Percentiles rank a stretch among this genome's conserved stretches.
These are phyloP conservation scores for Labrus mixtus DNA, from an alignment of 2,113 vertebrate genomes.

Conservation along the genomic window DNA sequence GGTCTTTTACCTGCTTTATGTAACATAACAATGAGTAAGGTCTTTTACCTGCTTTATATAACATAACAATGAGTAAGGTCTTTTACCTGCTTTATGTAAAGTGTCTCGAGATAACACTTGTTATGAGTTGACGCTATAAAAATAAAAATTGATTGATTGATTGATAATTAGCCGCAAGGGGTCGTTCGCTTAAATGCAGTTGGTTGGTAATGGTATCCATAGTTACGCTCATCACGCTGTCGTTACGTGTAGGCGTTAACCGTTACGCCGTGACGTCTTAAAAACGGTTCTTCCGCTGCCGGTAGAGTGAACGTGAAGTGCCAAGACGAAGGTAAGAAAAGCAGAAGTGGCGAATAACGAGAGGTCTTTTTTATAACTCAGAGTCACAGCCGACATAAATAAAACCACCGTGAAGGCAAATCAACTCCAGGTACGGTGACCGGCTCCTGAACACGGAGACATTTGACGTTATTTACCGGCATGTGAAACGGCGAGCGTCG, in stretches of 20 bases:
- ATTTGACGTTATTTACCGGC: background rate
- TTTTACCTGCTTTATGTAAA: too few relatives aligned
- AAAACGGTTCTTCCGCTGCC: slow-evolving; percentile 61
- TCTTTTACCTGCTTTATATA: too few relatives aligned
- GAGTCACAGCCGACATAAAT: background rate
- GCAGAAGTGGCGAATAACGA: slow-evolving; percentile 53
- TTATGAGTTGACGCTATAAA: too few relatives aligned
- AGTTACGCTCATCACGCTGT: background rate
- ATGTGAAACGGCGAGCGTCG: slow-evolving; percentile 18
- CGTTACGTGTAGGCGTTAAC: slow-evolving; percentile 39
- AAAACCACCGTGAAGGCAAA: slow-evolving; percentile 1
- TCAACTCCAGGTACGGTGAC: slow-evolving; percentile 44
- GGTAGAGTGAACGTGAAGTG: slow-evolving; percentile 58
- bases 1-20: too few relatives aligned
- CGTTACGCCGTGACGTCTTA: slow-evolving; percentile 46
- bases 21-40: too few relatives aligned
- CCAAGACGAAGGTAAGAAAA: slow-evolving; percentile 38
- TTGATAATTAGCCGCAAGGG: too few relatives aligned
- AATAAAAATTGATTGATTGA: too few relatives aligned
- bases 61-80: too few relatives aligned
- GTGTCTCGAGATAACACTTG: too few relatives aligned
- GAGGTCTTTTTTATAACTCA: slow-evolving; percentile 7
- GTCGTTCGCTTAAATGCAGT: too few relatives aligned
- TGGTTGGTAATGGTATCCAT: too few relatives aligned
- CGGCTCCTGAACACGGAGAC: background rate